Conservation (phyloP, 2,113 vertebrate genomes). For the Cisticola juncidis region DNA sequence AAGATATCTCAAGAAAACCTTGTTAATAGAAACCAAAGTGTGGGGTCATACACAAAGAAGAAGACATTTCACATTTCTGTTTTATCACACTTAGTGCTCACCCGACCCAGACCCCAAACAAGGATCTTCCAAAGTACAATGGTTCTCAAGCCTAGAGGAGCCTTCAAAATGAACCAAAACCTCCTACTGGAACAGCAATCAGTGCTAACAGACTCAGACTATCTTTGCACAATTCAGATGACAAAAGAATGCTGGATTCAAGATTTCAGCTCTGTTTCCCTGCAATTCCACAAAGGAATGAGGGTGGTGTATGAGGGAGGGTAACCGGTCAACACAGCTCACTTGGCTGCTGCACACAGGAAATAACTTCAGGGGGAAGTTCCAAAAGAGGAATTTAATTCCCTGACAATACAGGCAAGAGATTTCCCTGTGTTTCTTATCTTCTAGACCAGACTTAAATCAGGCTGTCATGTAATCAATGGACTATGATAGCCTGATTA, state of each 20-base stretch:
- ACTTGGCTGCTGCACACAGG: neutral
- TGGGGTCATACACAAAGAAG: neutral
- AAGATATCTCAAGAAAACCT: neutral
- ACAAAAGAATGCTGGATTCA: neutral
- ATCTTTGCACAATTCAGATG: neutral
- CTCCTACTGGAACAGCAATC: neutral
- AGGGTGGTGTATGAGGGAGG: neutral
- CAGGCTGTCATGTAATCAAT: conserved; percentile 74
- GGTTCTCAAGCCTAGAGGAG: neutral
- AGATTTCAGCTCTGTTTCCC: neutral
- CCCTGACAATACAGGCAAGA: neutral
- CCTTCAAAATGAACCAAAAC: neutral
- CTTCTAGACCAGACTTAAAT: conserved; percentile 64
- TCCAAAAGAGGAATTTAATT: conserved; percentile 16
- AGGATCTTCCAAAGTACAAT: neutral
- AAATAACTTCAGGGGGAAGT: conserved; percentile 26
- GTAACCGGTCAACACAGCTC: neutral
- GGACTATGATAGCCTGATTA: conserved; percentile 74
- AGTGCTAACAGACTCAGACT: neutral
- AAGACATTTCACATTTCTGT: fast-evolving
- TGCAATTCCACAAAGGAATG: fast-evolving
- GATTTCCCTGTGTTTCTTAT: conserved; percentile 66
- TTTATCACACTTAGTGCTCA: neutral
- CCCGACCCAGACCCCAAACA: neutral
- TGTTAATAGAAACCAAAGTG: neutral